A percentile compares a stretch with the other conserved stretches of the same genome.
Conservation (phyloP, 2,888 invertebrate species). For the Macrosiphum euphorbiae region DNA sequence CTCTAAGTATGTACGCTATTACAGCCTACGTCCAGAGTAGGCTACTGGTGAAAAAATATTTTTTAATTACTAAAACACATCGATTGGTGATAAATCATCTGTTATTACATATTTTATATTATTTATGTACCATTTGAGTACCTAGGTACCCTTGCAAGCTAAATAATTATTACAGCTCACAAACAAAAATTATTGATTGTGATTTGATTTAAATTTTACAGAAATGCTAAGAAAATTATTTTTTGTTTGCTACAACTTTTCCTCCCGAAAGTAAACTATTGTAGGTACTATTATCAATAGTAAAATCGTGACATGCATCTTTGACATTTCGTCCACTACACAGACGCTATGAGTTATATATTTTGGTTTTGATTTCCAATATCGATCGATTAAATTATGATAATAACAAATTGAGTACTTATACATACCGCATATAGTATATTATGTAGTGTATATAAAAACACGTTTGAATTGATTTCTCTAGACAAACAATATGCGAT, state of each 20-base stretch:
- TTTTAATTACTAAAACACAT: neutral
- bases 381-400: neutral
- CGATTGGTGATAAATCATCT: neutral
- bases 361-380: neutral
- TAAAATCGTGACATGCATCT: neutral
- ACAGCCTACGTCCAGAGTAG: neutral
- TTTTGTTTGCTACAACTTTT: neutral
- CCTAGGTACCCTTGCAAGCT: neutral
- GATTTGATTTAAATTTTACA: neutral
- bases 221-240: neutral
- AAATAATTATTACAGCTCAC: neutral
- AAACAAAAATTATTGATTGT: neutral
- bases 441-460: neutral
- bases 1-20: neutral
- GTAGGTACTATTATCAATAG: neutral
- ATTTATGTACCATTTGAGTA: too few species aligned
- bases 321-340: neutral
- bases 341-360: neutral
- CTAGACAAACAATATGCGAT: constrained; percentile 21
- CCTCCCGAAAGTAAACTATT: neutral
- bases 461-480: constrained; percentile 22
- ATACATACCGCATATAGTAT: neutral
- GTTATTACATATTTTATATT: too few species aligned
- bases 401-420: neutral
- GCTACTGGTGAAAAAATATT: neutral